Evolutionary conservation across 2,797 vertebrate species (phyloP).

Genomic region (Sebastes oblongus): DNA sequence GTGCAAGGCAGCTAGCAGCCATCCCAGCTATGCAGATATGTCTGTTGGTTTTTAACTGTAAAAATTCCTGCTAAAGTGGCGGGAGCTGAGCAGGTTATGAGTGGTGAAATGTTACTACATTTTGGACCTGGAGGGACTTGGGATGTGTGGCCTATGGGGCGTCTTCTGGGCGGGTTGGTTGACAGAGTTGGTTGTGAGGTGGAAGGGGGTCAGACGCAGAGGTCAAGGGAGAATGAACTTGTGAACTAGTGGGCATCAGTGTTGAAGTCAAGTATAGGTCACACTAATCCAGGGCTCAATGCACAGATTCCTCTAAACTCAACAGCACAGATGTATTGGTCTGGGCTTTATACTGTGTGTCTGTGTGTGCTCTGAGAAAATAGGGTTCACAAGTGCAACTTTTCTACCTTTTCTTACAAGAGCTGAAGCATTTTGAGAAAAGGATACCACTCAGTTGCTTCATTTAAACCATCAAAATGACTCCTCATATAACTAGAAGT

Average conservation of each 20-base stretch:
- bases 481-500: too few species aligned
- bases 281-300: constrained; percentile 70
- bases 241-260: constrained; percentile 57
- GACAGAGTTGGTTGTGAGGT: background rate
- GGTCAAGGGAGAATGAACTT: constrained; percentile 66
- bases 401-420: background rate
- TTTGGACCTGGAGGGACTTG: constrained; percentile 61
- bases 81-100: constrained; percentile 42
- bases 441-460: background rate
- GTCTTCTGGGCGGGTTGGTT: background rate
- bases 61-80: constrained; percentile 64
- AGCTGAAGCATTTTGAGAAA: background rate
- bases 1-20: constrained; percentile 40
- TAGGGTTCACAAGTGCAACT: background rate
- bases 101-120: constrained; percentile 70
- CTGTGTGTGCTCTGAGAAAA: background rate
- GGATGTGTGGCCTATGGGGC: background rate
- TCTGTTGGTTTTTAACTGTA: constrained; percentile 70
- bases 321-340: constrained; percentile 64
- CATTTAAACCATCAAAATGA: background rate
- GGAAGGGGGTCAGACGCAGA: constrained; percentile 37
- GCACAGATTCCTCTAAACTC: constrained; percentile 60
- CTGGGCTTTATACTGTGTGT: constrained; percentile 46
- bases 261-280: constrained; percentile 75
- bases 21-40: constrained; percentile 64